Base-by-base conservation (phyloP, 2,113 vertebrate species). In the Panthera tigris region DNA sequence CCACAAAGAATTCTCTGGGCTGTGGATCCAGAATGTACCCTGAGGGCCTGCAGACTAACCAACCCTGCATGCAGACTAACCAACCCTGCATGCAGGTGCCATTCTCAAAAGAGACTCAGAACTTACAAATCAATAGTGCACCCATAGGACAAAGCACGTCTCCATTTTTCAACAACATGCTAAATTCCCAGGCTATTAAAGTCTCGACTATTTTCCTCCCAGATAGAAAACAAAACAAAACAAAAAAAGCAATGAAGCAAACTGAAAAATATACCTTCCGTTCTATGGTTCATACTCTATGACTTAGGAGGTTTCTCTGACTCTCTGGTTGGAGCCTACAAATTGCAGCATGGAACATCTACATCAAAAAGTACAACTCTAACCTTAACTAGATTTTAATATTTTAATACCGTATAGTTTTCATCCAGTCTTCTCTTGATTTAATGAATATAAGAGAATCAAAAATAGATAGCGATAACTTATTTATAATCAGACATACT, bases 381-480 rank as follows among this genome's bases (percentile, higher is more conserved):
- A 92, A 92, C 50, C 61, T 23, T 84, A 88, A 57, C 2, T 74
- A 21, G 69, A 83, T n/a, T 65, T 79, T 74, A 91, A 84, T 84
- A 55, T 88, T 79, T 90, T 36, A 95, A 33, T 71, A 63, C 61
- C 55, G 4, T 65, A 0, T 33, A 23, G 50, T 65, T 95, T 94
- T 92, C 74, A 84, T 68, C 80, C 57, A 48, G 21, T 41, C 19
- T 97, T 85, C 69, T 52, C 27, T 94, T 76, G 50, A 69, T 16
- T 82, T 83, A 90, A 88, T 76, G 3, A 76, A 50, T 41, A 85
- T 73, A 78, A 97, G 89, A 81, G 8, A 7, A 50, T 86, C 12
- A 74, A 96, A 96, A 89, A n/a, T 19, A 81, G 65, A 93, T 39
- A 57, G 36, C 66, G 19, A 94, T 71, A 48, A 89, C 61, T 96